Conservation (phyloP, 1,140 invertebrate genomes). For the Zaprionus capensis region DNA sequence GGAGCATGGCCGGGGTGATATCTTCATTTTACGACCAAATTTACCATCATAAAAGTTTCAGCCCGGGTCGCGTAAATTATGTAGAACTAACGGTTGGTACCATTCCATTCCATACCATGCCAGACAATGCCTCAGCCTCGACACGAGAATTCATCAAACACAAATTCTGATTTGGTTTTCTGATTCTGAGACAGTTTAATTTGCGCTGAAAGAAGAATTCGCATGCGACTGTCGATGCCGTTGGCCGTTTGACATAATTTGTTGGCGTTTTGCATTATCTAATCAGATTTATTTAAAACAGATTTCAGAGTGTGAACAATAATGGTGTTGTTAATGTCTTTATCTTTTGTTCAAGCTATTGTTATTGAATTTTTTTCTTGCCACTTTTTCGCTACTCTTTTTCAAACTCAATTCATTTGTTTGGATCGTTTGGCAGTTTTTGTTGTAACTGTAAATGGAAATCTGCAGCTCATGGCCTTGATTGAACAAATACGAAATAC, state of each 20-base stretch:
- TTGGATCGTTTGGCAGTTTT: constrained; percentile 31
- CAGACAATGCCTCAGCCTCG: constrained; percentile 6
- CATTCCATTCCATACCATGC: constrained; percentile 33
- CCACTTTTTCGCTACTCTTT: constrained; percentile 19
- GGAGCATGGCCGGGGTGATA: constrained; percentile 29
- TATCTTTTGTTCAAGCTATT: constrained; percentile 42
- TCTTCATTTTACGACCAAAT: constrained; percentile 16
- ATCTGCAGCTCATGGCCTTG: constrained; percentile 59
- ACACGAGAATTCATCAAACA: constrained; percentile 2
- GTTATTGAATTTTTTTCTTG: constrained; percentile 27
- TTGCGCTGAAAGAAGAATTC: constrained; percentile 42
- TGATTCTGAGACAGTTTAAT: constrained; percentile 57
- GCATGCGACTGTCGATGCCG: constrained; percentile 34
- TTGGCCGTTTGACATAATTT: constrained; percentile 54
- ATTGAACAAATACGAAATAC: constrained; percentile 47
- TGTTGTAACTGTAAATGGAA: constrained; percentile 72
- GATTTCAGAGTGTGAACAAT: constrained; percentile 26
- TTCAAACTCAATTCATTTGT: neutral
- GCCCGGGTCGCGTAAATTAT: constrained; percentile 51
- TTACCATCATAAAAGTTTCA: constrained; percentile 25
- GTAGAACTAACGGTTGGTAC: constrained; percentile 65
- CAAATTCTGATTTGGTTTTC: neutral
- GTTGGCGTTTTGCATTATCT: constrained; percentile 47
- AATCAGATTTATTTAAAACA: constrained; percentile 41
- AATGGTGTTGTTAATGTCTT: constrained; percentile 1